Conservation (phyloP, 2,888 invertebrate genomes). For the Amiota communis region DNA sequence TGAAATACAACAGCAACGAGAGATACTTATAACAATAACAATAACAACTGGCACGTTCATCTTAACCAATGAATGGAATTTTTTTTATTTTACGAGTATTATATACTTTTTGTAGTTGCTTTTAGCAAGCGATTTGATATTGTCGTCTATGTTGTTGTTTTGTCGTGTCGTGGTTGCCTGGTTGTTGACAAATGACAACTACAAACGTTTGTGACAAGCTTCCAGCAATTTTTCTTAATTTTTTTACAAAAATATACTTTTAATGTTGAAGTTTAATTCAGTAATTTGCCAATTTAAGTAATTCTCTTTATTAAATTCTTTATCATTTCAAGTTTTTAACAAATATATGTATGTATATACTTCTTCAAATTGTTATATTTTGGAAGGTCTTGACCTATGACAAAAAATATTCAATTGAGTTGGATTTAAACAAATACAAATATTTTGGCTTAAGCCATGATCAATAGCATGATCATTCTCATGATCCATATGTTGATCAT, state of each 20-base stretch:
- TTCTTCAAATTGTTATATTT: no score
- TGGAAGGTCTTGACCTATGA: constrained; percentile 51
- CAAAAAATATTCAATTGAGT: constrained; percentile 48
- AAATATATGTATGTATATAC: no score
- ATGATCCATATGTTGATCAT: no score
- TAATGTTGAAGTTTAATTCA: no score
- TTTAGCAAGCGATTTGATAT: constrained; percentile 3
- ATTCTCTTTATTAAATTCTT: constrained; percentile 36
- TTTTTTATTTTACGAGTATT: not conserved
- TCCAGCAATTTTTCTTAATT: constrained; percentile 60
- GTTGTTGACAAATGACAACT: constrained; percentile 71
- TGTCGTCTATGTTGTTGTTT: not conserved
- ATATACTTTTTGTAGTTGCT: not conserved
- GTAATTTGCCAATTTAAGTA: constrained; percentile 4
- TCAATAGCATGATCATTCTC: not conserved
- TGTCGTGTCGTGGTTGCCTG: not conserved
- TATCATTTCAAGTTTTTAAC: constrained; percentile 49
- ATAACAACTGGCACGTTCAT: not conserved
- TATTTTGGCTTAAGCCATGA: constrained; percentile 50
- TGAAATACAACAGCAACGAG: constrained; percentile 30
- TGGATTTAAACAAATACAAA: constrained; percentile 39
- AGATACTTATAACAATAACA: constrained; percentile 3
- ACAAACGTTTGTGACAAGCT: constrained; percentile 73
- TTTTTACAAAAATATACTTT: constrained; percentile 38
- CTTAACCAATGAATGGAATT: constrained; percentile 58